Evolutionary conservation across 2,888 invertebrate species (phyloP).

Genomic region (Silvanus unidentatus): DNA sequence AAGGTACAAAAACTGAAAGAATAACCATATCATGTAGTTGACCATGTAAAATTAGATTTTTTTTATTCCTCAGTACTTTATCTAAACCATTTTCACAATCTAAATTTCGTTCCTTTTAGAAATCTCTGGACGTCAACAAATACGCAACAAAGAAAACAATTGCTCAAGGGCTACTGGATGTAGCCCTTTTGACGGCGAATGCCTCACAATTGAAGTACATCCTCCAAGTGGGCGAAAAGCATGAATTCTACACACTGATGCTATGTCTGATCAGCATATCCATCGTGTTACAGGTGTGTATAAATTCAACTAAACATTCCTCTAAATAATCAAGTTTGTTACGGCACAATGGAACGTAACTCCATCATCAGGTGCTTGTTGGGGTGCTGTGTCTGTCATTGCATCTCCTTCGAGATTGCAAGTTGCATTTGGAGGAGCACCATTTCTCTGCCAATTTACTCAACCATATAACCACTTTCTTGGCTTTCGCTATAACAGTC

Average conservation of each 20-base stretch:
- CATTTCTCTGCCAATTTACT: conserved; percentile 62
- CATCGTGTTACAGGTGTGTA: conserved; percentile 74
- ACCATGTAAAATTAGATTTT: too few relatives aligned
- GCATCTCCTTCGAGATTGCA: conserved; percentile 71
- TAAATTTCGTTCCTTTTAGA: conserved; percentile 48
- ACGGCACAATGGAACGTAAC: too few relatives aligned
- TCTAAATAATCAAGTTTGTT: too few relatives aligned
- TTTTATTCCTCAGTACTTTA: too few relatives aligned
- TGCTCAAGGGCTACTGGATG: conserved; percentile 85
- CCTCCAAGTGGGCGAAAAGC: conserved; percentile 74
- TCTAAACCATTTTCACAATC: too few relatives aligned
- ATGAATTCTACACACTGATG: conserved; percentile 81
- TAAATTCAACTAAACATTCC: conserved; percentile 1
- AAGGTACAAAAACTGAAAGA: too few relatives aligned
- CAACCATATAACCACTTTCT: conserved; percentile 64
- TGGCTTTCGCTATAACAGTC: conserved; percentile 67
- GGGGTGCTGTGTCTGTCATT: conserved; percentile 67
- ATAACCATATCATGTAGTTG: too few relatives aligned
- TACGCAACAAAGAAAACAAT: conserved; percentile 92
- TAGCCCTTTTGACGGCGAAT: conserved; percentile 80
- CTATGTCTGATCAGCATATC: conserved; percentile 74
- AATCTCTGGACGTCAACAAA: conserved; percentile 75
- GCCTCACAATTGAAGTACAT: conserved; percentile 85
- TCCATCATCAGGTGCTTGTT: conserved; percentile 70
- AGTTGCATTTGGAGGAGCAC: conserved; percentile 65